phyloP scores from a whole-genome alignment of 2,113 vertebrate species.

The Myxocyprinus asiaticus region DNA sequence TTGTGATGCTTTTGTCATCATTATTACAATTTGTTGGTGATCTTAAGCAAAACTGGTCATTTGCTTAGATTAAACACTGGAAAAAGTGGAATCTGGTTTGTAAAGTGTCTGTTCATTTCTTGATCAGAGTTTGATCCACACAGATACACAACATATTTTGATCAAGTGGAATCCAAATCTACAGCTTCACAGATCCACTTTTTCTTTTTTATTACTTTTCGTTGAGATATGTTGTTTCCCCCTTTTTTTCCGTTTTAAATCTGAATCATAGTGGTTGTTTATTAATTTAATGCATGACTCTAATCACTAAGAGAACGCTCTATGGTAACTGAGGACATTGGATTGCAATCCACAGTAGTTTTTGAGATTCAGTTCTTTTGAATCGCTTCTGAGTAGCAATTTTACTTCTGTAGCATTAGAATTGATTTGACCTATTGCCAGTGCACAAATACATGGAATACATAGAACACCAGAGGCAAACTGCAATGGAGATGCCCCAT shows the following conservation, averaged over 20 bases:
- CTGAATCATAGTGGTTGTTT: conserved; percentile 24
- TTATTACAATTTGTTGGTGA: conserved; percentile 16
- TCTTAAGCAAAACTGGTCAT: background rate
- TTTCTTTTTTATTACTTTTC: background rate
- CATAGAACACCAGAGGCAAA: too few species aligned
- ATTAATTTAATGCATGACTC: conserved; percentile 9
- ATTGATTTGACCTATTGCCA: too few species aligned
- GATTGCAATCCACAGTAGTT: conserved; percentile 7
- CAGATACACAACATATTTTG: background rate
- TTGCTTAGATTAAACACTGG: conserved; percentile 3
- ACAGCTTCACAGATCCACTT: conserved; percentile 32
- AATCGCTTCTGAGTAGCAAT: too few species aligned
- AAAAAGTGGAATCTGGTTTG: background rate
- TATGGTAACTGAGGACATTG: conserved; percentile 28
- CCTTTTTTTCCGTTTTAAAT: background rate
- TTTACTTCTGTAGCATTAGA: too few species aligned
- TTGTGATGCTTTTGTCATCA: background rate
- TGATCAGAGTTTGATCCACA: too few species aligned
- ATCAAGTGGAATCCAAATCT: conserved; percentile 48
- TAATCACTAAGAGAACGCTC: background rate
- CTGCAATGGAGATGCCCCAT: too few species aligned
- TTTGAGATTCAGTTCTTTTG: background rate
- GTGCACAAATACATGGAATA: too few species aligned
- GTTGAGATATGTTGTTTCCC: background rate
- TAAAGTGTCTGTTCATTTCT: background rate